Base-by-base conservation (phyloP, 2,113 vertebrate genomes). In the Anolis sagrei region DNA sequence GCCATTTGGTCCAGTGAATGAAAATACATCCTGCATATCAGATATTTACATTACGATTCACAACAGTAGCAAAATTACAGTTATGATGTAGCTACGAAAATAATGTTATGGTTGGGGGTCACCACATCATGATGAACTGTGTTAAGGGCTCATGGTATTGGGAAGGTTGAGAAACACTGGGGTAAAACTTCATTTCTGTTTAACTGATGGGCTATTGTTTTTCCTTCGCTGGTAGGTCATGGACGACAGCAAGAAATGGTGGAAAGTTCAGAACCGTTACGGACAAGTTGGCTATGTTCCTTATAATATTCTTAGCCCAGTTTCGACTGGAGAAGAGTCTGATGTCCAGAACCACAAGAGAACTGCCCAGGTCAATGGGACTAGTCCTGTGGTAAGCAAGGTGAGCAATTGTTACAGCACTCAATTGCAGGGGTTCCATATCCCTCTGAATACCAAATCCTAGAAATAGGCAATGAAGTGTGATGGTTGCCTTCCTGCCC, bases 231-330 rank as follows among this genome's bases (percentile, higher is more conserved):
- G 1, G 19, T 81, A 95, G 94, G 86, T 84, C 61, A 27, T 95
- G 69, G 93, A 95, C 85, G 89, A 94, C 90, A 76, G 29, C 54
- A 94, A 92, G 58, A 95, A 95, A 49, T 95, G 94, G 94, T 95
- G 94, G 94, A 95, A 95, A 73, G 76, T 93, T 39, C 88, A 91
- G 36, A 88, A 95, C 82, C 88, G 64, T 14, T 32, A 2, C 0
- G 92, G 92, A 32, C 91, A 93, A 77, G 79, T 93, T 72, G 94
- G 94, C 18, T 95, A 94, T 0, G 89, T 95, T 2, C 94, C 94
- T 8, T 95, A 91, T 64, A 95, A 95, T 44, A 95, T 95, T 75
- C 89, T 95, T 39, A 87, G 81, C 3, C 75, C 90, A 0, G 72
- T 92, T 66, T 64, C 44, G 0, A 82, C 69, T 21, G 16, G n/a